A percentile compares a stretch with the other conserved stretches of the same genome.
Evolutionary conservation across 2,113 vertebrate genomes (phyloP).

Genomic region (Archocentrus centrarchus): DNA sequence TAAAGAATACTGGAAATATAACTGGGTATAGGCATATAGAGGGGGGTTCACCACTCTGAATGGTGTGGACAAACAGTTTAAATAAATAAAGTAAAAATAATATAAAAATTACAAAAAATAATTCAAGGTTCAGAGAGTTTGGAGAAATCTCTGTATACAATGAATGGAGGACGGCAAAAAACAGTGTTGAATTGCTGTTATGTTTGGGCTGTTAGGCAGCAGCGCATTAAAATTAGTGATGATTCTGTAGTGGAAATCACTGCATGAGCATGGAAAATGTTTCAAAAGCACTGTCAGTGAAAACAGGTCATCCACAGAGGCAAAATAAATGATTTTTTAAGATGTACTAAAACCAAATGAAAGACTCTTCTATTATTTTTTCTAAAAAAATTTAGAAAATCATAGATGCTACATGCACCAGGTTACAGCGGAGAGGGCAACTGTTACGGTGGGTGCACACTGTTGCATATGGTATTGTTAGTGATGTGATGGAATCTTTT

Average conservation of each 20-base stretch:
- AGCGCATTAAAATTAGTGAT: not conserved
- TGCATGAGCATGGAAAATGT: not conserved
- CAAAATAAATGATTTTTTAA: not conserved
- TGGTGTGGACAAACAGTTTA: not conserved
- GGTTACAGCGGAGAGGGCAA: too few relatives aligned
- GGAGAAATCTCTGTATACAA: not conserved
- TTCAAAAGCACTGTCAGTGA: not conserved
- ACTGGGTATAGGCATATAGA: not conserved
- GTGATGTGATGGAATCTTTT: too few relatives aligned
- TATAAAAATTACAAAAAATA: not conserved
- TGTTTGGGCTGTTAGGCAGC: not conserved
- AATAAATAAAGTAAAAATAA: not conserved
- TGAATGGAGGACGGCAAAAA: not conserved
- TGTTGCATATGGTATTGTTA: too few relatives aligned
- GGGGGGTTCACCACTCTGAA: not conserved
- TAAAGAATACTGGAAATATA: not conserved
- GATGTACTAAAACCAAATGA: too few relatives aligned
- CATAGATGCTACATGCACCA: too few relatives aligned
- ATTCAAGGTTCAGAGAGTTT: not conserved
- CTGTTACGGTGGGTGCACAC: too few relatives aligned
- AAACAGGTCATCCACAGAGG: not conserved
- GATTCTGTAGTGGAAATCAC: constrained; percentile 8
- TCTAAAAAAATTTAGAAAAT: not conserved
- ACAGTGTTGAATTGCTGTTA: not conserved
- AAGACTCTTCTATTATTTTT: not conserved